Conservation (phyloP, 2,113 vertebrate genomes). For the Recurvirostra avosetta region DNA sequence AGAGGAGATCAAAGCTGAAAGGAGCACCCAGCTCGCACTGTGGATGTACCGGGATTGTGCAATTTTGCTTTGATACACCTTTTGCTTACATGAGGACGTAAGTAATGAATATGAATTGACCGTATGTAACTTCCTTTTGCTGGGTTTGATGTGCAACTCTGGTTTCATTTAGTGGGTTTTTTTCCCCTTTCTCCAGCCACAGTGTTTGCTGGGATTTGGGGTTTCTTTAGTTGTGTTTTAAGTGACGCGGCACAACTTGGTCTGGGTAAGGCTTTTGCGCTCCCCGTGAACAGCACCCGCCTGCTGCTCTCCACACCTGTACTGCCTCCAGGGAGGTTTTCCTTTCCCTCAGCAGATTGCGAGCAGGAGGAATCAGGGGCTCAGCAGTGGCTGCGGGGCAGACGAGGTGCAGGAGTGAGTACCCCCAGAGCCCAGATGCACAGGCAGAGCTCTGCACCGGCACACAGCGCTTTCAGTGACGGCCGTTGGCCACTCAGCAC, state of each 20-base stretch:
- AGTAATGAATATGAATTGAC: neutral
- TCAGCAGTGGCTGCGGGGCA: neutral
- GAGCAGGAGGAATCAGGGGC: neutral
- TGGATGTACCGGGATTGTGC: neutral
- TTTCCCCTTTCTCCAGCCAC: neutral
- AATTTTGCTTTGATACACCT: neutral
- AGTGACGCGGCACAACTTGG: rapidly evolving
- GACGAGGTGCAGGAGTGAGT: neutral
- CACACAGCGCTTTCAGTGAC: rapidly evolving
- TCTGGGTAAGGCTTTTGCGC: neutral
- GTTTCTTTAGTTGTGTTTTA: neutral
- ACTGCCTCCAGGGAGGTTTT: too few relatives aligned
- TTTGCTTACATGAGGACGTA: neutral
- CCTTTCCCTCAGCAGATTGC: rapidly evolving
- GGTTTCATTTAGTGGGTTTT: too few relatives aligned
- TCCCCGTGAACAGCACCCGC: neutral
- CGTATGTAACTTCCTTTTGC: neutral
- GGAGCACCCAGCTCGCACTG: neutral
- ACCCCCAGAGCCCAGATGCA: rapidly evolving
- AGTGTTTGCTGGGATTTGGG: neutral
- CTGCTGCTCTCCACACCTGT: neutral
- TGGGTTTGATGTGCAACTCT: neutral
- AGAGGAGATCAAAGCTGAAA: neutral
- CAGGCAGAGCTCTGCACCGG: neutral
- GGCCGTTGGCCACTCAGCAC: neutral